phyloP scores from a whole-genome alignment of 1,140 invertebrate species.

The Mercenaria mercenaria region DNA sequence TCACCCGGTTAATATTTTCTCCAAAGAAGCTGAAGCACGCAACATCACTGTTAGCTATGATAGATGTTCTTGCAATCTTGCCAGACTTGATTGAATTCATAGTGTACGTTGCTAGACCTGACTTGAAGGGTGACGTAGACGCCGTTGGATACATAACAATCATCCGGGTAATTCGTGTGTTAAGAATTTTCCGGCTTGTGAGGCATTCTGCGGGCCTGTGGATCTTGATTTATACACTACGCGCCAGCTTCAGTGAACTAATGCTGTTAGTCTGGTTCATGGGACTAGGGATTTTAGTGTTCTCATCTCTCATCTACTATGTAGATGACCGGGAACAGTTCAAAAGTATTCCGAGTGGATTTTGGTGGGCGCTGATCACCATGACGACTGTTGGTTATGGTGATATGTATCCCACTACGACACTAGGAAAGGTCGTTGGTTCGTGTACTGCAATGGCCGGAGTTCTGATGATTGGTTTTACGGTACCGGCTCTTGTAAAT shows the following conservation, averaged over 20 bases:
- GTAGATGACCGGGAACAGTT: constrained; percentile 88
- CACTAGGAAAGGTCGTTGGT: constrained; percentile 79
- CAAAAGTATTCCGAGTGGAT: constrained; percentile 65
- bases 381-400: constrained; percentile 87
- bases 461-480: constrained; percentile 96
- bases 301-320: constrained; percentile 93
- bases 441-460: constrained; percentile 96
- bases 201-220: constrained; percentile 97
- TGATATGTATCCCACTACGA: constrained; percentile 81
- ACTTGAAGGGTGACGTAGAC: background rate
- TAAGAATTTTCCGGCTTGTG: constrained; percentile 74
- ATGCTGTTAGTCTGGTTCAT: constrained; percentile 99
- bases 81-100: constrained; percentile 83
- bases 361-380: constrained; percentile 88
- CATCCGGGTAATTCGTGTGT: constrained; percentile 70
- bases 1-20: constrained; percentile 29
- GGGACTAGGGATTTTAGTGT: constrained; percentile 99
- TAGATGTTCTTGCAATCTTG: constrained; percentile 85
- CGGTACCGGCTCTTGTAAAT: constrained; percentile 57
- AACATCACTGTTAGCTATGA: constrained; percentile 87
- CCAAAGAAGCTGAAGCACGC: constrained; percentile 55
- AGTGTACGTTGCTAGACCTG: constrained; percentile 39
- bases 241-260: constrained; percentile 99
- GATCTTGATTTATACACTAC: constrained; percentile 98
- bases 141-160: constrained; percentile 54